Conservation (phyloP, 2,797 vertebrate species). For the Girardinus metallicus region DNA sequence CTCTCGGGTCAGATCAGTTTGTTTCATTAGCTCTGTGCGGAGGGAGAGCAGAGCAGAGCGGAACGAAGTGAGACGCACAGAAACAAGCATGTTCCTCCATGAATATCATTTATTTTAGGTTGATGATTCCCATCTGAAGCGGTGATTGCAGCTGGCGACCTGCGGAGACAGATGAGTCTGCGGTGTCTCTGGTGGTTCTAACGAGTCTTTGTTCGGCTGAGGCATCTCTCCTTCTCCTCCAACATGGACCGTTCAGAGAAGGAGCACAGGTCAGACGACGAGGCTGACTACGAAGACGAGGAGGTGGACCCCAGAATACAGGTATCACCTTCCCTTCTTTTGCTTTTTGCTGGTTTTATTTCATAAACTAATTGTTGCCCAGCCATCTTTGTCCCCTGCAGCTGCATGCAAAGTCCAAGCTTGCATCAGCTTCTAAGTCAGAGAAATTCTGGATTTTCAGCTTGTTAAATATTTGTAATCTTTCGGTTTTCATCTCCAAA, state of each 20-base stretch:
- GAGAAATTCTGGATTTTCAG: not conserved
- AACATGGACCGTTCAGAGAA: slow-evolving; percentile 76
- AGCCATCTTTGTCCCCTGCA: not conserved
- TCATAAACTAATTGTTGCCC: not conserved
- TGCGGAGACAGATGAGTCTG: slow-evolving; percentile 16
- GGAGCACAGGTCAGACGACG: slow-evolving; percentile 76
- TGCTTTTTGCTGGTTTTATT: not conserved
- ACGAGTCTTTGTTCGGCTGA: slow-evolving; percentile 65
- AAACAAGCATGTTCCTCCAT: slow-evolving; percentile 1
- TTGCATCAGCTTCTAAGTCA: not conserved
- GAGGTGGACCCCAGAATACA: slow-evolving; percentile 95
- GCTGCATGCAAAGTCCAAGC: slow-evolving; percentile 14
- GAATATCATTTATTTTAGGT: not conserved
- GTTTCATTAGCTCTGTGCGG: not conserved
- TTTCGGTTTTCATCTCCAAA: not conserved
- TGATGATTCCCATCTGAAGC: not conserved
- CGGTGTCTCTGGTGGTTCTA: not conserved
- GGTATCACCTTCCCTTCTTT: slow-evolving; percentile 67
- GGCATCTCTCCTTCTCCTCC: slow-evolving; percentile 32
- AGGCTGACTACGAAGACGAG: slow-evolving; percentile 85
- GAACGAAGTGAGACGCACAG: not conserved
- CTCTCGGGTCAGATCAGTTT: not conserved
- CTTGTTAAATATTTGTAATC: not conserved
- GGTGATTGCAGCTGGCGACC: not conserved
- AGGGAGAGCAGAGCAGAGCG: not conserved